Evolutionary conservation across 2,888 invertebrate species (phyloP).

Genomic region (Lacanobia wlatinum): DNA sequence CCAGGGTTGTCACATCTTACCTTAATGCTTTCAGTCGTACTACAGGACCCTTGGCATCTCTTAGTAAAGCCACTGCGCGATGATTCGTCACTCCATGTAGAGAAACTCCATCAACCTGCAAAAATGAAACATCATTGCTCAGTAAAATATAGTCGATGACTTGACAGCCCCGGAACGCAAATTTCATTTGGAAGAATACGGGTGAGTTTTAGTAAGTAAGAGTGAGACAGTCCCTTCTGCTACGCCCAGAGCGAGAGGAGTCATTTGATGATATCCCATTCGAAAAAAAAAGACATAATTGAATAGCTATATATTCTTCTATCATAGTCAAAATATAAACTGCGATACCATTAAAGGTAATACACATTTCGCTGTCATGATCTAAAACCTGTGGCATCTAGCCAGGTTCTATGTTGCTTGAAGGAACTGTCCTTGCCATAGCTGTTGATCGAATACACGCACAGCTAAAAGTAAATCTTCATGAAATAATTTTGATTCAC

Average conservation of each 20-base stretch:
- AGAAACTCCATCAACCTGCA: conserved; percentile 94
- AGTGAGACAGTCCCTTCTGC: too few relatives aligned
- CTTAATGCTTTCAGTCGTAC: conserved; percentile 85
- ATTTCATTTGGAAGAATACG: too few relatives aligned
- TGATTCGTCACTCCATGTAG: conserved; percentile 97
- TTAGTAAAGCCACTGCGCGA: conserved; percentile 96
- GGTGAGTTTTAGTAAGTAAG: too few relatives aligned
- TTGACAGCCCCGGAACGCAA: too few relatives aligned
- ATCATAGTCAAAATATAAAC: too few relatives aligned
- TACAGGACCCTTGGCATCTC: conserved; percentile 93
- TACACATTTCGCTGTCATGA: neutral
- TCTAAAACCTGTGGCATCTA: neutral
- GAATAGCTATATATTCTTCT: too few relatives aligned
- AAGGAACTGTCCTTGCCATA: neutral
- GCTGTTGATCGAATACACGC: neutral
- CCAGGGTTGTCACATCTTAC: conserved; percentile 65
- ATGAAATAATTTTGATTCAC: neutral
- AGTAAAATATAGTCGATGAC: too few relatives aligned
- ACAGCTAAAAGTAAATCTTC: neutral
- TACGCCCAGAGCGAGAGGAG: too few relatives aligned
- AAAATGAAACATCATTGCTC: conserved; percentile 29
- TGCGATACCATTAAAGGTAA: too few relatives aligned
- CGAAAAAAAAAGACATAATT: too few relatives aligned
- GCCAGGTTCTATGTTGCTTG: neutral
- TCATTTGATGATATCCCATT: too few relatives aligned